phyloP scores from a whole-genome alignment of 2,888 invertebrate genomes.

The Drosophila barbarae region DNA sequence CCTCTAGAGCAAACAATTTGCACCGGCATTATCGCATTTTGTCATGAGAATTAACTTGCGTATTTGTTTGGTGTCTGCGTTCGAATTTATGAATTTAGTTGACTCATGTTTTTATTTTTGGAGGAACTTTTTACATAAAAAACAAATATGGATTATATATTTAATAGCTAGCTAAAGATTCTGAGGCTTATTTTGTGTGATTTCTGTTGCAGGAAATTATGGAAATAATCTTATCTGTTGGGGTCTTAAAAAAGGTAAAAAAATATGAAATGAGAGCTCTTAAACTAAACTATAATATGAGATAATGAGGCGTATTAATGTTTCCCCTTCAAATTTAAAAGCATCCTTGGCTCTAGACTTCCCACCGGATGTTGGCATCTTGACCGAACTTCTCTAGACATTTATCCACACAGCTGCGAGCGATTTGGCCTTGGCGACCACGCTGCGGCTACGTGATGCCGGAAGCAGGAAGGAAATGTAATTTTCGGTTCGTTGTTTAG shows the following conservation, averaged over 20 bases:
- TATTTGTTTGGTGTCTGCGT: conserved; percentile 11
- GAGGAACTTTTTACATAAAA: background rate
- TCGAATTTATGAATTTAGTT: conserved; percentile 6
- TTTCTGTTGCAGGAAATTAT: background rate
- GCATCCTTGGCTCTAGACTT: background rate
- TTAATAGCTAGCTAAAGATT: background rate
- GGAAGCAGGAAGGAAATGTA: conserved; percentile 64
- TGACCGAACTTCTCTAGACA: conserved; percentile 35
- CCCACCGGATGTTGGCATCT: conserved; percentile 50
- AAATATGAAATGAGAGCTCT: background rate
- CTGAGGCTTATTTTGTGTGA: too few species aligned
- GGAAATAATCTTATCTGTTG: too few species aligned
- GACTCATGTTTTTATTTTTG: background rate
- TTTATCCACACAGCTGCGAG: conserved; percentile 18
- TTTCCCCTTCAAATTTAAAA: background rate
- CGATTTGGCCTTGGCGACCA: conserved; percentile 20
- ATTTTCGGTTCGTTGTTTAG: conserved; percentile 45
- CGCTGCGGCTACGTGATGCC: conserved; percentile 64
- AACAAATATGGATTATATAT: background rate
- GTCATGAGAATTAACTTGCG: conserved; percentile 36
- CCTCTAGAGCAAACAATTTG: conserved; percentile 44
- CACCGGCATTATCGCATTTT: conserved; percentile 47
- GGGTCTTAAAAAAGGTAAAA: too few species aligned
- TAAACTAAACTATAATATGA: background rate
- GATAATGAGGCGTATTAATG: conserved; percentile 2